Base-by-base conservation (phyloP, 2,888 invertebrate species). In the Drosophila aldrichi region DNA sequence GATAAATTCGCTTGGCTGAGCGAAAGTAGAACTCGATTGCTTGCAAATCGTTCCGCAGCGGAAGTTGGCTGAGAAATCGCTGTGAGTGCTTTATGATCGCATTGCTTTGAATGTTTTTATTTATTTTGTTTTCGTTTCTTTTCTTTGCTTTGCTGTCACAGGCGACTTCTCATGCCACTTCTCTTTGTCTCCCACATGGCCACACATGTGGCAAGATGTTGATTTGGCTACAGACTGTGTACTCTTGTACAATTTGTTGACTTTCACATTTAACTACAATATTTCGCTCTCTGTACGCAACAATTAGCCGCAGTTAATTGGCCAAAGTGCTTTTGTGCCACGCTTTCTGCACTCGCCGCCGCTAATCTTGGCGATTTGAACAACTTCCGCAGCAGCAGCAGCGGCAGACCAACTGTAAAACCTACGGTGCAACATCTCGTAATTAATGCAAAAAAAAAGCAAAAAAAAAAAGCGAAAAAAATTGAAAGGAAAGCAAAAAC, bases 301-400 rank as follows among this genome's bases (percentile, higher is more conserved):
- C 84, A 85, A 85, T 85, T 85, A 85, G 88, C 89, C 77, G 71
- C 82, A 85, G 81, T 79, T 89, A 85, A 85, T 89, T 89, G 84
- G 82, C 88, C 86, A 88, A 89, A 84, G 82, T 74, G 78, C 77
- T 74, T 77, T 86, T 82, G 77, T 67, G 88, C 84, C 79, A 87
- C 90, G 86, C 86, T 87, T 87, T 87, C 86, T 87, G 86, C 90
- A 81, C 88, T 87, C 51, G 65, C 79, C 51, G 65, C 79, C 81
- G 89, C 84, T 74, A 86, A 87, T 83, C 89, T 86, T 70, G 18
- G 36, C 58, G 67, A 54, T 62, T 61, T 52, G 61, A 64, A 74
- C 88, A 69, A 82, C 86, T 85, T 89, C 84, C 89, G 88, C 65
- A 18, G 63, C 32, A 18, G 68, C 61, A 60, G 55, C 60, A 51